Percentiles rank a stretch among this genome's conserved stretches.
Conservation (phyloP, 2,888 invertebrate genomes). For the Drosophila pseudotakahashii region DNA sequence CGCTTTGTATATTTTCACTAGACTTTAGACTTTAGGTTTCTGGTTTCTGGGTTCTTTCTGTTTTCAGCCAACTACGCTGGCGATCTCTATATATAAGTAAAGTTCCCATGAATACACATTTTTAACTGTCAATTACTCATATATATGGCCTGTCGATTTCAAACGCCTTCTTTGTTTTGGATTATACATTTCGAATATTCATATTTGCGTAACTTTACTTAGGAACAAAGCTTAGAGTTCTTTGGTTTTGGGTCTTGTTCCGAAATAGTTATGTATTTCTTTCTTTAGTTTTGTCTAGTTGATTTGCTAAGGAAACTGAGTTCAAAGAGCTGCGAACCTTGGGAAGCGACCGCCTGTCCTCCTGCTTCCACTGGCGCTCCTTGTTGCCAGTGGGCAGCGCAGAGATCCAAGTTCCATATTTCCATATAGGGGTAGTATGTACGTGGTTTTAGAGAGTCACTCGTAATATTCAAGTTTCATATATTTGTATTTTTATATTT, state of each 20-base stretch:
- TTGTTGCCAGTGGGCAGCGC: slow-evolving; percentile 58
- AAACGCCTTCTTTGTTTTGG: slow-evolving; percentile 26
- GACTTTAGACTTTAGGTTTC: slow-evolving; percentile 45
- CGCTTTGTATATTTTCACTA: slow-evolving; percentile 68
- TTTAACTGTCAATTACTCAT: slow-evolving; percentile 54
- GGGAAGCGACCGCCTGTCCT: slow-evolving; percentile 60
- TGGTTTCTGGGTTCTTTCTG: slow-evolving; percentile 1
- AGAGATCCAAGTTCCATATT: slow-evolving; percentile 44
- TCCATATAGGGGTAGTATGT: slow-evolving; percentile 11
- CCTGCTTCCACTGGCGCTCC: slow-evolving; percentile 64
- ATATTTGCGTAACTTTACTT: slow-evolving; percentile 46
- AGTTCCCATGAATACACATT: slow-evolving; percentile 53
- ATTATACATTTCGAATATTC: slow-evolving; percentile 62
- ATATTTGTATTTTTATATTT: slow-evolving; percentile 52
- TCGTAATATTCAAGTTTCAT: slow-evolving; percentile 39
- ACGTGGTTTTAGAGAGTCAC: slow-evolving; percentile 26
- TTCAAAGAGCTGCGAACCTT: slow-evolving; percentile 72
- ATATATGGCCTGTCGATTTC: slow-evolving; percentile 30
- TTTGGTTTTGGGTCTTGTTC: slow-evolving; percentile 25
- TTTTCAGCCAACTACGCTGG: slow-evolving; percentile 44
- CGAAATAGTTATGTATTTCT: slow-evolving; percentile 20
- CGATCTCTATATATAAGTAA: slow-evolving; percentile 50
- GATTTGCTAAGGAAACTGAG: slow-evolving; percentile 70
- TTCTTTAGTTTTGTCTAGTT: slow-evolving; percentile 12
- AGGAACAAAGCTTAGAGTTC: slow-evolving; percentile 67